Conservation (phyloP, 2,888 invertebrate genomes). For the Chrysolina oricalcia region DNA sequence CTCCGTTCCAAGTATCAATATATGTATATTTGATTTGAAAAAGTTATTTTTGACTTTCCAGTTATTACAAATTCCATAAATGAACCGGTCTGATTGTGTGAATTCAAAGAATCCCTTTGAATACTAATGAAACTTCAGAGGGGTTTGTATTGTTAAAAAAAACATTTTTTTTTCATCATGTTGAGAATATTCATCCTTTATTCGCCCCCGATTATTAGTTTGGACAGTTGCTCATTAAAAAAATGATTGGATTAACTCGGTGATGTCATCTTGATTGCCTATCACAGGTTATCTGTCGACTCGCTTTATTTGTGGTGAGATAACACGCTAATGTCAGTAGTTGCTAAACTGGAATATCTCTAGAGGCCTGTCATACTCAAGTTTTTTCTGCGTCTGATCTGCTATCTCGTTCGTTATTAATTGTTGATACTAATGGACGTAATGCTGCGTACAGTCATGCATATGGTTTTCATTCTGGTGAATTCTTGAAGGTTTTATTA, state of each 20-base stretch:
- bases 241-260: slow-evolving; percentile 7
- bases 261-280: slow-evolving; percentile 13
- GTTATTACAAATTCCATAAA: no score
- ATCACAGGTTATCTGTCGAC: slow-evolving; percentile 8
- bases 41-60: no score
- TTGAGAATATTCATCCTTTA: background rate
- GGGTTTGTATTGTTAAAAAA: no score
- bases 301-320: slow-evolving; percentile 1
- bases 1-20: no score
- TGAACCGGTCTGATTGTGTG: no score
- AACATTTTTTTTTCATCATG: no score
- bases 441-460: background rate
- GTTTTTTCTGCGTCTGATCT: background rate
- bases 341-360: background rate
- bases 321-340: slow-evolving; percentile 2
- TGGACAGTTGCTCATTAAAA: background rate
- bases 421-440: background rate
- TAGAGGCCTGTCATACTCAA: background rate
- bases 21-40: no score
- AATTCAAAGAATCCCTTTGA: no score
- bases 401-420: background rate
- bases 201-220: background rate
- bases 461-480: no score
- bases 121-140: no score
- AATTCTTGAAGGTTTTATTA: no score